Base-by-base conservation (phyloP, 2,888 invertebrate genomes). In the Micropterix aruncella region DNA sequence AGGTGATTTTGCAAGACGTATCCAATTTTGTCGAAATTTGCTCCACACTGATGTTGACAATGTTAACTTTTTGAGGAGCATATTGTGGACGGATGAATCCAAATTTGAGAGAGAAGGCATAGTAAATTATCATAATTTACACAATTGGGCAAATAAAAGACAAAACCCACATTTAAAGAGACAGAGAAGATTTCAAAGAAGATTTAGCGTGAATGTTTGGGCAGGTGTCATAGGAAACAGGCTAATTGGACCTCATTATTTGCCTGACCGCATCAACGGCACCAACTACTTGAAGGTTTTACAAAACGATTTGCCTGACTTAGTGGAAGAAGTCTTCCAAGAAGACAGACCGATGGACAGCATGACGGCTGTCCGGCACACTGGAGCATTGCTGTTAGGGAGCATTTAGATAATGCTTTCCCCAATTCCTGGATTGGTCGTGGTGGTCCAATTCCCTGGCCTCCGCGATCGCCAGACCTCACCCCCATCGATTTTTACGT, bases 21-120 rank as follows among this genome's bases (percentile, higher is more conserved):
- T 5, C 5, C n/a, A 7, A n/a, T 15, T 54, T 46, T 52, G 53
- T 49, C 47, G 52, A 47, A 54, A 53, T 42, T 49, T 56, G 51
- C 38, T 55, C 1, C 48, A 54, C 49, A 49, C 50, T 7, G 54
- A 55, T 43, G 5, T 52, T 17, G 53, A 54, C 50, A 49, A 55
- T 38, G 49, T 51, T 36, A n/a, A 27, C 40, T 52, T 52, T 40
- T 36, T 51, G n/a, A 50, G 41, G 48, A 49, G 44, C 16, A 52
- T 53, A 19, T 47, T 52, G 47, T 52, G 50, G 51, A 52, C 52
- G 27, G 51, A 54, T 46, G 52, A 54, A 46, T 53, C 51, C 1
- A 53, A 54, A 48, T 55, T 55, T 46, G 51, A 54, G 47, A 43
- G 51, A 47, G 53, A 54, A 41, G 51, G 53, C 2, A 50, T 52